Percentiles rank a stretch among this genome's conserved stretches.
These are phyloP conservation scores for Isurus oxyrinchus DNA, from an alignment of 2,113 vertebrate species.

Conservation along the genomic window DNA sequence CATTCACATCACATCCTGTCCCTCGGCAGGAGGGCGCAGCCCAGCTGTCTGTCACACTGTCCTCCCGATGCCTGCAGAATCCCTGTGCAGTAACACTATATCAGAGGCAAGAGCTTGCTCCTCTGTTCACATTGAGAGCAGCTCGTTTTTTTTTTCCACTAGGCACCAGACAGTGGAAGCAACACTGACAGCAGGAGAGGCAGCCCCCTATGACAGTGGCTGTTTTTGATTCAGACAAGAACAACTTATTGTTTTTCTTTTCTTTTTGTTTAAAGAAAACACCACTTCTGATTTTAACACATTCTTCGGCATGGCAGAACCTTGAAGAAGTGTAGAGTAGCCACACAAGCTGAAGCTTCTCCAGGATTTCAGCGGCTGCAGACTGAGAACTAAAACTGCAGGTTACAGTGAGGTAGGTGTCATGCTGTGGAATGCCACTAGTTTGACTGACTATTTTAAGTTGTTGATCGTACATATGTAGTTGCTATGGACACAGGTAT, in stretches of 20 bases:
- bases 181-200: background rate
- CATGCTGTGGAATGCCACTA: conserved; percentile 16
- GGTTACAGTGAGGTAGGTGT: background rate
- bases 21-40: conserved; percentile 14
- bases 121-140: background rate
- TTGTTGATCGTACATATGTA: background rate
- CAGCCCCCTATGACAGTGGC: background rate
- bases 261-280: background rate
- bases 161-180: background rate
- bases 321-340: background rate
- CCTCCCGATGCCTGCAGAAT: conserved; percentile 31
- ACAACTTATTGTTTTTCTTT: background rate
- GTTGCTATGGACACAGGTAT: conserved; percentile 21
- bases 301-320: background rate
- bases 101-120: conserved; percentile 27
- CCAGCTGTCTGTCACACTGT: conserved; percentile 2
- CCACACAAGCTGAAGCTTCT: background rate
- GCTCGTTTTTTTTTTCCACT: background rate
- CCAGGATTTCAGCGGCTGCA: background rate
- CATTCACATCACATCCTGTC: conserved; percentile 37
- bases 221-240: background rate
- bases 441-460: conserved; percentile 28
- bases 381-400: background rate
- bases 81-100: conserved; percentile 21
- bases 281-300: background rate